Percentiles rank a stretch among this genome's conserved stretches.
These are phyloP conservation scores for Chrysomallon squamiferum DNA, from an alignment of 1,140 invertebrate genomes.

Conservation along the genomic window DNA sequence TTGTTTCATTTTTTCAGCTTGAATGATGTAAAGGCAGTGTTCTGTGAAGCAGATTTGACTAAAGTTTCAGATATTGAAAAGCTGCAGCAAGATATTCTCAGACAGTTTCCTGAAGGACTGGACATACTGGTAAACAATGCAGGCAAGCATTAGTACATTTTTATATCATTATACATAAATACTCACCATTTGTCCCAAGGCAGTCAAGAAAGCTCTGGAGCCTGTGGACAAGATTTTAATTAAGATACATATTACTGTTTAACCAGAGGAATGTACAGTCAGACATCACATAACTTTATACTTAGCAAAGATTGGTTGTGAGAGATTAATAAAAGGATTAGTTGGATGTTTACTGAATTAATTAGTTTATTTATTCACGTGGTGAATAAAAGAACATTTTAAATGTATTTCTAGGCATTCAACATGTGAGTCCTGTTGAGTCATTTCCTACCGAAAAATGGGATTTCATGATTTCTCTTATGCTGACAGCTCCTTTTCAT, in stretches of 20 bases:
- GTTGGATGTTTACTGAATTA: background rate
- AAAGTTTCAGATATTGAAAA: constrained; percentile 5
- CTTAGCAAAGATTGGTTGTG: background rate
- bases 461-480: constrained; percentile 50
- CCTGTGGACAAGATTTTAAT: too few species aligned
- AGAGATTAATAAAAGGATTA: background rate
- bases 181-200: too few species aligned
- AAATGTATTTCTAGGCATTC: constrained; percentile 41
- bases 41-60: constrained; percentile 14
- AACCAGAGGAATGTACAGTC: background rate
- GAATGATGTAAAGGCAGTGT: constrained; percentile 13
- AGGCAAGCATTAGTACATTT: too few species aligned
- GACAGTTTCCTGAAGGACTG: constrained; percentile 30
- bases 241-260: background rate
- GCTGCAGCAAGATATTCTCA: constrained; percentile 18
- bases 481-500: constrained; percentile 55
- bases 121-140: constrained; percentile 58
- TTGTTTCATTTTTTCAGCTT: constrained; percentile 6
- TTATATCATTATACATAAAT: too few species aligned
- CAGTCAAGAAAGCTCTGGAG: too few species aligned
- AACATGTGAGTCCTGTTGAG: constrained; percentile 51
- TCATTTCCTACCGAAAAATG: constrained; percentile 57
- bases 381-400: too few species aligned
- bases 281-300: background rate
- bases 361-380: too few species aligned